Conservation (phyloP, 2,113 vertebrate species). For the Chaetura pelagica region DNA sequence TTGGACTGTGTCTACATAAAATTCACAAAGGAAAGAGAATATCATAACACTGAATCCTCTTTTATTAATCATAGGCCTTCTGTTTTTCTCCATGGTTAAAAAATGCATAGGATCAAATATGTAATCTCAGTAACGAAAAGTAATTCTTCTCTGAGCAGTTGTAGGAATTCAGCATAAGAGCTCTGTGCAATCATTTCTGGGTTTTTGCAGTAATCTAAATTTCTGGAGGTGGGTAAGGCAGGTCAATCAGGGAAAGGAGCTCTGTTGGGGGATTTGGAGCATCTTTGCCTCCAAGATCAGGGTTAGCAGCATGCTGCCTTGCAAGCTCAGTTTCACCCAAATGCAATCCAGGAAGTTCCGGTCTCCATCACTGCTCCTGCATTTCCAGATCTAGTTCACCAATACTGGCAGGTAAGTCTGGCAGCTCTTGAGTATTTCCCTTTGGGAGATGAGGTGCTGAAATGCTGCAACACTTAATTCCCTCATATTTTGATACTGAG, state of each 20-base stretch:
- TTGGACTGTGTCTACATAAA: not conserved
- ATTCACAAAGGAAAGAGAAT: not conserved
- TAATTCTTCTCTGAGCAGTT: not conserved
- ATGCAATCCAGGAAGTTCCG: not conserved
- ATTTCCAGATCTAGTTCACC: not conserved
- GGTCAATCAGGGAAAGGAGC: not conserved
- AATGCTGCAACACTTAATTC: not conserved
- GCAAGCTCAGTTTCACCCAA: accelerated
- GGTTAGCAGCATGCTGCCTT: accelerated
- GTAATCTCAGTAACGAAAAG: not conserved
- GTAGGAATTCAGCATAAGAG: not conserved
- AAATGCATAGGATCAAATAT: not conserved
- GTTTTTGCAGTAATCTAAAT: not conserved
- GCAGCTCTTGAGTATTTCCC: not conserved
- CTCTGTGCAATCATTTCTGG: not conserved
- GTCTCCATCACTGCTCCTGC: not conserved
- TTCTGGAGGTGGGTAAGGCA: not conserved
- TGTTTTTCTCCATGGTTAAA: not conserved
- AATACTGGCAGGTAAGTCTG: not conserved
- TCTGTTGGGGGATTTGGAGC: not conserved
- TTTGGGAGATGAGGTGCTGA: not conserved
- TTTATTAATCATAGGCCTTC: not conserved
- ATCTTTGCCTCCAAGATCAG: not conserved
- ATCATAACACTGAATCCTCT: not conserved
- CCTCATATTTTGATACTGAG: not conserved